phyloP scores from a whole-genome alignment of 2,797 vertebrate genomes.

The Coreius guichenoti region DNA sequence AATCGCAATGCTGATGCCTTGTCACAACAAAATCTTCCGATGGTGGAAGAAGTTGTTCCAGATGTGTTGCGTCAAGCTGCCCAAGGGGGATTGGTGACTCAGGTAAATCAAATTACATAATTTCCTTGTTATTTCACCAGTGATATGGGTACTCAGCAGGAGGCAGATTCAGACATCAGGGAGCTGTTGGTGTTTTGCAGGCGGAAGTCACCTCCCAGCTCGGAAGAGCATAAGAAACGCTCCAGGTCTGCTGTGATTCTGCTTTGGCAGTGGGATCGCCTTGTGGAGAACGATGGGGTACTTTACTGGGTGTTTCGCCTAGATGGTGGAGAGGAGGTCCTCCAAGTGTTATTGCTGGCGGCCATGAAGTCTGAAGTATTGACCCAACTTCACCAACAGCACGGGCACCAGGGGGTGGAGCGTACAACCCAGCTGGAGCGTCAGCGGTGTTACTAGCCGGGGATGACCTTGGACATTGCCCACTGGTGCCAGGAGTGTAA shows the following conservation, averaged over 20 bases:
- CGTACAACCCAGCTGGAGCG: too few relatives aligned
- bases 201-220: neutral
- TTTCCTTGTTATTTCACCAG: neutral
- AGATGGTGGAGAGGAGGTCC: too few relatives aligned
- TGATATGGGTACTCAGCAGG: neutral
- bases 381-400: too few relatives aligned
- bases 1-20: neutral
- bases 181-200: neutral
- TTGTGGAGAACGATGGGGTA: neutral
- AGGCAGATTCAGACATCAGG: neutral
- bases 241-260: neutral
- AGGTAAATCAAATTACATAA: neutral
- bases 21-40: neutral
- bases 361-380: too few relatives aligned
- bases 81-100: neutral
- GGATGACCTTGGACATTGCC: too few relatives aligned
- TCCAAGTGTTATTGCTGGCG: too few relatives aligned
- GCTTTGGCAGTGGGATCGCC: neutral
- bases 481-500: too few relatives aligned
- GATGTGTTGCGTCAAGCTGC: too few relatives aligned
- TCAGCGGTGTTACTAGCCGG: too few relatives aligned
- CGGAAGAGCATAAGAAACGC: neutral
- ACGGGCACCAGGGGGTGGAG: too few relatives aligned
- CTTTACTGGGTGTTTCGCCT: too few relatives aligned
- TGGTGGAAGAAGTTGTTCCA: neutral